These are phyloP conservation scores for Morus bassanus DNA, from an alignment of 2,797 vertebrate genomes.

Conservation along the genomic window DNA sequence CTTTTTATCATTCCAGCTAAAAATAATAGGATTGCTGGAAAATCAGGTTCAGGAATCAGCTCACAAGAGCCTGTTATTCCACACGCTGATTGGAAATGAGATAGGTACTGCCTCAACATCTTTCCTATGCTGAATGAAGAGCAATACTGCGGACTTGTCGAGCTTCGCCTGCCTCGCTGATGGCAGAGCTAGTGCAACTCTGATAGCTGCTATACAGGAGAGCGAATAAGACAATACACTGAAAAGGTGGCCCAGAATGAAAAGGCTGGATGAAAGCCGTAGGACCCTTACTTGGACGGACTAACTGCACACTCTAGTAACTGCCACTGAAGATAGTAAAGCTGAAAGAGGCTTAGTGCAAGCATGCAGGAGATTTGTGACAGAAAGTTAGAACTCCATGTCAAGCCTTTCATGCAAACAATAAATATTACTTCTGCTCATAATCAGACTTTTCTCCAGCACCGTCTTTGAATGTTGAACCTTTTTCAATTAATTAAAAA, in stretches of 20 bases:
- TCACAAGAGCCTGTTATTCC: background rate
- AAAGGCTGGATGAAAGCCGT: background rate
- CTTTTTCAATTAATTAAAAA: slow-evolving; percentile 97
- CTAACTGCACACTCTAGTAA: slow-evolving; percentile 17
- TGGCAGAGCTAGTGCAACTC: background rate
- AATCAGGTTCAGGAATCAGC: background rate
- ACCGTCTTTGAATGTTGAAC: slow-evolving; percentile 86
- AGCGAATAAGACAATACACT: background rate
- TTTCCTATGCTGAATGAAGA: rapidly evolving
- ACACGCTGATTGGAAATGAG: background rate
- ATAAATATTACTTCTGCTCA: slow-evolving; percentile 85
- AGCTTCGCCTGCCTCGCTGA: background rate
- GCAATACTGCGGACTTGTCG: rapidly evolving
- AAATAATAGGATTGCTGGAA: background rate
- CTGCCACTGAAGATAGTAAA: slow-evolving; percentile 59
- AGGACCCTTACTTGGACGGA: slow-evolving; percentile 26
- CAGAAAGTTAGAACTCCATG: slow-evolving; percentile 79
- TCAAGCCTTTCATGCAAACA: slow-evolving; percentile 82
- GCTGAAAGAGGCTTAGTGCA: slow-evolving; percentile 67
- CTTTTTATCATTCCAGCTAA: background rate
- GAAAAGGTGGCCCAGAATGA: slow-evolving; percentile 47
- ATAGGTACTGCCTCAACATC: background rate
- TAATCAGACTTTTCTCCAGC: slow-evolving; percentile 82
- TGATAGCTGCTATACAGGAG: background rate
- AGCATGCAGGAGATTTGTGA: slow-evolving; percentile 69